phyloP scores from a whole-genome alignment of 1,140 invertebrate genomes.

The Drosophila repletoides region DNA sequence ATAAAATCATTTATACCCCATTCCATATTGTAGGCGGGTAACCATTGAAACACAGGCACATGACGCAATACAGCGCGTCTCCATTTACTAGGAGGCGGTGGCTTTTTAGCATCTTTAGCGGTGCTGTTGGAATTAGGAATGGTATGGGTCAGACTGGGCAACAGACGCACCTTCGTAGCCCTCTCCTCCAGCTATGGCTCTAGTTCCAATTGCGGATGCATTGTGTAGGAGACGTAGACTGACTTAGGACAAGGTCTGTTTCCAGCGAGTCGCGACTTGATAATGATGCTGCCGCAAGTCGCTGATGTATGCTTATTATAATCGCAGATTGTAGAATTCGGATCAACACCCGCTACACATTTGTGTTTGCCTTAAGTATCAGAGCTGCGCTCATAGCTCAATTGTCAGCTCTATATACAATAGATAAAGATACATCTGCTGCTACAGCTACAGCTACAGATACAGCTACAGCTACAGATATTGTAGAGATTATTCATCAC shows the following conservation, averaged over 20 bases:
- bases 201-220: conserved; percentile 64
- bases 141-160: background rate
- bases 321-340: too few relatives aligned
- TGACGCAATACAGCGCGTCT: conserved; percentile 47
- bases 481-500: background rate
- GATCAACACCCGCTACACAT: too few relatives aligned
- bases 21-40: conserved; percentile 85
- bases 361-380: conserved; percentile 58
- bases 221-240: conserved; percentile 5
- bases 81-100: conserved; percentile 39
- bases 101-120: conserved; percentile 7
- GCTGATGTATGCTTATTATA: too few relatives aligned
- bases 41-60: conserved; percentile 84
- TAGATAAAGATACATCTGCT: conserved; percentile 1
- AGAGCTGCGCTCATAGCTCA: too few relatives aligned
- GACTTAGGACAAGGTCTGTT: conserved; percentile 16
- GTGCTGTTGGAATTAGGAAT: background rate
- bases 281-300: conserved; percentile 53
- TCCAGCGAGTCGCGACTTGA: conserved; percentile 43
- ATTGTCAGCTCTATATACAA: too few relatives aligned
- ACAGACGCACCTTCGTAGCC: conserved; percentile 43
- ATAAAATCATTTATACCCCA: conserved; percentile 86
- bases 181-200: conserved; percentile 50
- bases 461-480: background rate
- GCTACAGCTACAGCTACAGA: background rate